phyloP scores from a whole-genome alignment of 2,888 invertebrate species.

The Spisula subtruncata region DNA sequence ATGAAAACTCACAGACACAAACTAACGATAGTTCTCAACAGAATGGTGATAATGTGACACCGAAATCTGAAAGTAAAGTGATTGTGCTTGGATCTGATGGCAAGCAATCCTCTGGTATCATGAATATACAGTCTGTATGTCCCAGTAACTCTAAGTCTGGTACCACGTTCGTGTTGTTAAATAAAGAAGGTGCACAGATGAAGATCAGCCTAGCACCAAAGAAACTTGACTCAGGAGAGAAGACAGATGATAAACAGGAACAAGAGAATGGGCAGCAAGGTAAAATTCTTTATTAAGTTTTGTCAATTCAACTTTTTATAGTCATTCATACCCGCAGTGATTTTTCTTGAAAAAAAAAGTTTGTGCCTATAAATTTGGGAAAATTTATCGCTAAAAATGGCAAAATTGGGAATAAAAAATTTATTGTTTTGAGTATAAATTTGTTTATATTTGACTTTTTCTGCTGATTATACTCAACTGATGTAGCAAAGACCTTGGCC shows the following conservation, averaged over 20 bases:
- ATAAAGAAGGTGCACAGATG: constrained; percentile 84
- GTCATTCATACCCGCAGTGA: not conserved
- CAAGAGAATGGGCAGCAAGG: constrained; percentile 56
- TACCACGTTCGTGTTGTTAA: constrained; percentile 82
- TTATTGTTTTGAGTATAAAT: no score
- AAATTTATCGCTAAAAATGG: no score
- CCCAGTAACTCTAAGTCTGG: constrained; percentile 76
- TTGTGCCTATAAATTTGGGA: no score
- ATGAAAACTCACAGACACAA: constrained; percentile 21
- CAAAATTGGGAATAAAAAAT: no score
- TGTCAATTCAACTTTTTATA: not conserved
- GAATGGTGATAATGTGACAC: constrained; percentile 34
- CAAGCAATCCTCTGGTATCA: constrained; percentile 77
- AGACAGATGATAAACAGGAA: constrained; percentile 55
- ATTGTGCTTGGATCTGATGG: constrained; percentile 65
- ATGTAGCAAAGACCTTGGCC: no score
- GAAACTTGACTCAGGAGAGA: constrained; percentile 70
- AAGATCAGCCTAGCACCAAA: constrained; percentile 75
- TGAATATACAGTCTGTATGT: constrained; percentile 83
- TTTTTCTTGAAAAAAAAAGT: no score
- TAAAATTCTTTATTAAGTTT: not conserved
- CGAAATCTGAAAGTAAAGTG: constrained; percentile 62
- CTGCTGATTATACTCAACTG: no score
- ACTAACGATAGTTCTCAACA: constrained; percentile 35
- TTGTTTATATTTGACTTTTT: no score